Percentiles rank a stretch among this genome's conserved stretches.
These are phyloP conservation scores for Perccottus glenii DNA, from an alignment of 2,113 vertebrate species.

Conservation along the genomic window DNA sequence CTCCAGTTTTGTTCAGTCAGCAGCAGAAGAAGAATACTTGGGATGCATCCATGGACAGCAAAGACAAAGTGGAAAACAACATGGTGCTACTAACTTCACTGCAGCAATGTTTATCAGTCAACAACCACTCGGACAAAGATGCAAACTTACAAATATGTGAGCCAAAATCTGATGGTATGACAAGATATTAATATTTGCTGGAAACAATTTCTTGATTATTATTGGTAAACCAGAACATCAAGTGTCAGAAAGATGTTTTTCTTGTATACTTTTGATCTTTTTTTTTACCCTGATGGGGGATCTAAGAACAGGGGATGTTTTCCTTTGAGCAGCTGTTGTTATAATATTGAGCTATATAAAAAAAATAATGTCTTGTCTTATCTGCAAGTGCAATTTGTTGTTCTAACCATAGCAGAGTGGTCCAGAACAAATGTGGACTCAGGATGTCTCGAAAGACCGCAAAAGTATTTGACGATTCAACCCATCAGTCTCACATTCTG, in stretches of 20 bases:
- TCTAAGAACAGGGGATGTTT: background rate
- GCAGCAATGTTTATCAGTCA: conserved; percentile 11
- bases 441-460: conserved; percentile 28
- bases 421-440: conserved; percentile 14
- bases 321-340: too few species aligned
- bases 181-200: background rate
- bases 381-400: background rate
- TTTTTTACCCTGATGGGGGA: background rate
- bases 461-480: conserved; percentile 2
- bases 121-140: background rate
- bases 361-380: too few species aligned
- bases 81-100: background rate
- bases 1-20: background rate
- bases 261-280: conserved; percentile 19
- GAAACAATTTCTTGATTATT: too few species aligned
- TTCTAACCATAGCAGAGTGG: conserved; percentile 4
- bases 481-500: conserved; percentile 18
- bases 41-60: conserved; percentile 26
- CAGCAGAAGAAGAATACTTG: conserved; percentile 24
- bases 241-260: background rate
- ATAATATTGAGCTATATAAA: too few species aligned
- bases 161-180: conserved; percentile 21
- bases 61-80: background rate
- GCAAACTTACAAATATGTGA: background rate
- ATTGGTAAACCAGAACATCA: too few species aligned